Percentiles rank a stretch among this genome's conserved stretches.
Evolutionary conservation across 2,888 invertebrate species (phyloP).

Genomic region (Camponotus fellah): DNA sequence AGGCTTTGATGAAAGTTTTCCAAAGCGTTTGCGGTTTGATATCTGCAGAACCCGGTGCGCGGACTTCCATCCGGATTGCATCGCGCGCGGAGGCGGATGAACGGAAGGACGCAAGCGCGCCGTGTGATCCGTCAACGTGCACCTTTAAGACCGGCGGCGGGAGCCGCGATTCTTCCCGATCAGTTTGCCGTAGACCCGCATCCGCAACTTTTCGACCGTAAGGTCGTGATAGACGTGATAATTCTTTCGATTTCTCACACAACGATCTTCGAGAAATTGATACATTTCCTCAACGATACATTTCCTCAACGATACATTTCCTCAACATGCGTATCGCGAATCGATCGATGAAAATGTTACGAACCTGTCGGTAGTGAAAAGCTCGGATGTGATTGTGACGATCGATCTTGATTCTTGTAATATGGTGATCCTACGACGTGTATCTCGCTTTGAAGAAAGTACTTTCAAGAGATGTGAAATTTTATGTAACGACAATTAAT

Average conservation of each 20-base stretch:
- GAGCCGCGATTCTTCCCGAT: slow-evolving; percentile 67
- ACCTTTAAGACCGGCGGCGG: slow-evolving; percentile 67
- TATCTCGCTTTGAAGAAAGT: neutral
- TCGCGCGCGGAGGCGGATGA: slow-evolving; percentile 16
- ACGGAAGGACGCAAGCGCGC: slow-evolving; percentile 70
- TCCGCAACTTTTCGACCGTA: slow-evolving; percentile 63
- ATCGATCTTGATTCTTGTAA: neutral
- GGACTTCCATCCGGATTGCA: too few relatives aligned
- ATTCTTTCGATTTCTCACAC: neutral
- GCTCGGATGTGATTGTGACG: neutral
- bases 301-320: neutral
- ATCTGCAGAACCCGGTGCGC: neutral
- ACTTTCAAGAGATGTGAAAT: neutral
- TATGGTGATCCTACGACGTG: neutral
- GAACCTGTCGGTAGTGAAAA: neutral
- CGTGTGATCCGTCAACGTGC: slow-evolving; percentile 50
- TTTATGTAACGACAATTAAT: neutral
- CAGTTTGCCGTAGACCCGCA: slow-evolving; percentile 69
- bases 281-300: too few relatives aligned
- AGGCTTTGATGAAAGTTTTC: neutral
- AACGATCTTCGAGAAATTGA: neutral
- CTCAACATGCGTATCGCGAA: too few relatives aligned
- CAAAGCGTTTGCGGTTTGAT: neutral
- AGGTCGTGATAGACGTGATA: neutral
- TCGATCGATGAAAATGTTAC: neutral